phyloP scores from a whole-genome alignment of 2,888 invertebrate genomes.

The Spatulosminthurus flaviceps region DNA sequence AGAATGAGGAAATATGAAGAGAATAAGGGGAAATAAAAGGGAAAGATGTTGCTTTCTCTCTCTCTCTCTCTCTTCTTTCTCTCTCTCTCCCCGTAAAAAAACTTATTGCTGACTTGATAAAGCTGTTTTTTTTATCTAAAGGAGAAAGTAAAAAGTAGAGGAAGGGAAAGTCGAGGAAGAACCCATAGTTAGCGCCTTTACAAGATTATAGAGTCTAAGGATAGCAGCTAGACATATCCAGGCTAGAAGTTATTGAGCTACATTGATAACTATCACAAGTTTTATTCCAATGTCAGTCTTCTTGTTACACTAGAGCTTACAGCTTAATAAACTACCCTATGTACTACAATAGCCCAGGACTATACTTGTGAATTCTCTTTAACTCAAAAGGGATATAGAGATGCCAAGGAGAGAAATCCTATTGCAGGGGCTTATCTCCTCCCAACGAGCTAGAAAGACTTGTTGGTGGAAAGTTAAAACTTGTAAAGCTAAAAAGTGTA shows the following conservation, averaged over 20 bases:
- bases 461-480: neutral
- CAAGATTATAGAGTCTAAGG: slow-evolving; percentile 4
- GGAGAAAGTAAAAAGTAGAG: neutral
- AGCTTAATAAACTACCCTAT: neutral
- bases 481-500: neutral
- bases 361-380: neutral
- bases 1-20: neutral
- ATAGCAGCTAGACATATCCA: too few relatives aligned
- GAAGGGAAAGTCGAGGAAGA: neutral
- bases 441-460: neutral
- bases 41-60: neutral
- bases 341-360: neutral
- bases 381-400: neutral
- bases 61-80: too few relatives aligned
- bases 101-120: too few relatives aligned
- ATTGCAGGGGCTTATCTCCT: neutral
- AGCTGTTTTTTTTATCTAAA: neutral
- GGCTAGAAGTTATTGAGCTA: slow-evolving; percentile 34
- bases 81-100: too few relatives aligned
- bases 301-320: slow-evolving; percentile 11
- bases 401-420: neutral
- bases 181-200: slow-evolving; percentile 33
- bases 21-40: neutral
- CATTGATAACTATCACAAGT: slow-evolving; percentile 30
- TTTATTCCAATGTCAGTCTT: slow-evolving; percentile 32